Evolutionary conservation across 2,888 invertebrate genomes (phyloP).

Genomic region (Archips xylosteana): DNA sequence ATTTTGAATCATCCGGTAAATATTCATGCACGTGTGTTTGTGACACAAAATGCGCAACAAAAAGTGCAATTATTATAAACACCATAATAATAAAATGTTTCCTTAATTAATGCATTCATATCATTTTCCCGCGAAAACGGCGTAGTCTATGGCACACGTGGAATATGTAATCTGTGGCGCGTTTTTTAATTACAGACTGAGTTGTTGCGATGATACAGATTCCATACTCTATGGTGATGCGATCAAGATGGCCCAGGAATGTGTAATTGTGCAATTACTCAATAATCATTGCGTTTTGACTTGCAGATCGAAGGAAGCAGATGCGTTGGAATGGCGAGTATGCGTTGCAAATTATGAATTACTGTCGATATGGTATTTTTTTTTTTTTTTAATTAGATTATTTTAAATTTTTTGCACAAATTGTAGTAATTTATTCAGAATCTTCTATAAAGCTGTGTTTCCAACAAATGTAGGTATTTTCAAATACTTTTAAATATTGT

Average conservation of each 20-base stretch:
- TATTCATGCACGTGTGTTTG: slow-evolving; percentile 31
- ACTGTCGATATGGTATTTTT: slow-evolving; percentile 21
- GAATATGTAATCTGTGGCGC: slow-evolving; percentile 40
- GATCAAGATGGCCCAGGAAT: background rate
- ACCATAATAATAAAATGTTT: slow-evolving; percentile 11
- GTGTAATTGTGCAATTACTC: background rate
- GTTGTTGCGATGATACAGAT: slow-evolving; percentile 9
- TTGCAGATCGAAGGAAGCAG: slow-evolving; percentile 23
- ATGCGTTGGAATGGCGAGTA: slow-evolving; percentile 22
- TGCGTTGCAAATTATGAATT: slow-evolving; percentile 21
- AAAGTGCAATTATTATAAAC: background rate
- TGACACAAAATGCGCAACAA: slow-evolving; percentile 7
- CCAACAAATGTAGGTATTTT: background rate
- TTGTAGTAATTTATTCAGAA: background rate
- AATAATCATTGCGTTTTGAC: slow-evolving; percentile 8
- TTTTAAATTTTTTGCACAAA: slow-evolving; percentile 5
- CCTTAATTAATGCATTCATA: slow-evolving; percentile 41
- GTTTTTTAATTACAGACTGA: slow-evolving; percentile 28
- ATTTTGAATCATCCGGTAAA: slow-evolving; percentile 33
- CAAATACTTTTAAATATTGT: no score
- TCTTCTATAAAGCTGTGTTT: background rate
- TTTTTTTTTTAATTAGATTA: slow-evolving; percentile 5
- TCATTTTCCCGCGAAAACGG: slow-evolving; percentile 43
- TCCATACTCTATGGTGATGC: slow-evolving; percentile 13
- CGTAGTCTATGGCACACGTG: slow-evolving; percentile 48